These are phyloP conservation scores for Urocyon cinereoargenteus DNA, from an alignment of 2,797 vertebrate genomes.

Conservation along the genomic window DNA sequence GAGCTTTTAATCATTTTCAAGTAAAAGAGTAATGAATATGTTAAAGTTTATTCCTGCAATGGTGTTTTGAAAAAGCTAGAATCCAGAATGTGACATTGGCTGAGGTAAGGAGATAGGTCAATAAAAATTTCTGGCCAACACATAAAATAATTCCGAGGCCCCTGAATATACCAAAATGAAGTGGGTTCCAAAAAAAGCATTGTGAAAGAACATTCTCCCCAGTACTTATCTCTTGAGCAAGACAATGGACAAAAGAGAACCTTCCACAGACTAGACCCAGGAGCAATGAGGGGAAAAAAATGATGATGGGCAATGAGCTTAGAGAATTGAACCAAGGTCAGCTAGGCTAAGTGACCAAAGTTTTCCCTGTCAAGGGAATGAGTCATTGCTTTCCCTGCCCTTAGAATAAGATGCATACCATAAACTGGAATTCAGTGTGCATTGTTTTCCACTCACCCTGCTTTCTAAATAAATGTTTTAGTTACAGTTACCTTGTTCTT, in stretches of 20 bases:
- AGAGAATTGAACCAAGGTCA: constrained; percentile 22
- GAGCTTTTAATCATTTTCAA: not conserved
- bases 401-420: not conserved
- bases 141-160: not conserved
- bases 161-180: not conserved
- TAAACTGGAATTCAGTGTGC: not conserved
- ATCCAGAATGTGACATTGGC: not conserved
- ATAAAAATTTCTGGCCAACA: not conserved
- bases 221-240: not conserved
- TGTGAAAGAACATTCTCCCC: not conserved
- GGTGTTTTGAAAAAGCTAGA: not conserved
- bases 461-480: not conserved
- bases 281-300: not conserved
- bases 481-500: not conserved
- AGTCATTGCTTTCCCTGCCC: not conserved
- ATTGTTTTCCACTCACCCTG: not conserved
- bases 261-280: not conserved
- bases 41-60: not conserved
- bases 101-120: not conserved
- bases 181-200: not conserved
- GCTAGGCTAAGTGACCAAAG: not conserved
- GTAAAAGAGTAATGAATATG: not conserved
- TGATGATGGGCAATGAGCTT: not conserved
- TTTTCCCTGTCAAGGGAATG: not conserved
- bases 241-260: not conserved